Evolutionary conservation across 2,888 invertebrate genomes (phyloP).

Genomic region (Acronicta aceris): DNA sequence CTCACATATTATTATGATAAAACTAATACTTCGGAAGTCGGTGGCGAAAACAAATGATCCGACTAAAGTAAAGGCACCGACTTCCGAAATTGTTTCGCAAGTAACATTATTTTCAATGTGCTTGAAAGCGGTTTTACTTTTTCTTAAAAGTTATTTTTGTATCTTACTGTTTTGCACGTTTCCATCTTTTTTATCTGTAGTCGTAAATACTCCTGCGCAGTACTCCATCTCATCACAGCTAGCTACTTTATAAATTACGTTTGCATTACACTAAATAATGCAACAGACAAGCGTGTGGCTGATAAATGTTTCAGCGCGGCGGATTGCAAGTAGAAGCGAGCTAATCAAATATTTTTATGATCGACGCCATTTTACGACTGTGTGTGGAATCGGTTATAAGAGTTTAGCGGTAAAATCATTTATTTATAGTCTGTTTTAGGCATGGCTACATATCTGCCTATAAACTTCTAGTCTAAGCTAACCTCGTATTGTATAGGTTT

Average conservation of each 20-base stretch:
- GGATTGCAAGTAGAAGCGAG: constrained; percentile 80
- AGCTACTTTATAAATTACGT: constrained; percentile 59
- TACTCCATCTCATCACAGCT: constrained; percentile 34
- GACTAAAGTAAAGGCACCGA: no score
- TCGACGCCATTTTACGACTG: constrained; percentile 85
- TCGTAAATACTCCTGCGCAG: neutral
- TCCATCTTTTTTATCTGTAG: neutral
- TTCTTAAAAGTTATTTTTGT: no score
- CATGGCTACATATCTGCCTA: neutral
- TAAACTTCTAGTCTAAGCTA: no score
- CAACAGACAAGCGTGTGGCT: constrained; percentile 60
- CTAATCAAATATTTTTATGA: constrained; percentile 89
- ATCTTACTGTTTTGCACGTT: neutral
- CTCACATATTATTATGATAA: no score
- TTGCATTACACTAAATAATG: constrained; percentile 66
- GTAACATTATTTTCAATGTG: no score
- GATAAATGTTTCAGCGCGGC: constrained; percentile 83
- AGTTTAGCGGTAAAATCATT: constrained; percentile 1
- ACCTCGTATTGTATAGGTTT: no score
- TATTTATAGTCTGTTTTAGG: neutral
- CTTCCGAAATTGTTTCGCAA: no score
- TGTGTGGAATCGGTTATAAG: constrained; percentile 52
- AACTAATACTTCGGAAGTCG: no score
- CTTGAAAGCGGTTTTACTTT: no score
- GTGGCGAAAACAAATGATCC: no score